Conservation (phyloP, 64 coral and sea anemone genomes). For the Montipora cactus region DNA sequence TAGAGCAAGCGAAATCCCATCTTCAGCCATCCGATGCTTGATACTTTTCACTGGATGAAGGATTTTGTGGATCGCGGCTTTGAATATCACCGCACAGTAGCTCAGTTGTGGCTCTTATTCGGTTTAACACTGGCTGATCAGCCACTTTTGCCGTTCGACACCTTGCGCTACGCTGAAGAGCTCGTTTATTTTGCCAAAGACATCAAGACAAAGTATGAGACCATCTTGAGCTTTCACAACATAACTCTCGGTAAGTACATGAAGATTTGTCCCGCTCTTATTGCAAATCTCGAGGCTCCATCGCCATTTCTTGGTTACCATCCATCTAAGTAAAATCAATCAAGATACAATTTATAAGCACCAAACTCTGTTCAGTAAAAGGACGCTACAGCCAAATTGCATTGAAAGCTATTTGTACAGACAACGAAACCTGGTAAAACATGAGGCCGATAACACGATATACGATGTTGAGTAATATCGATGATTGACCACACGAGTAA, state of each 20-base stretch:
- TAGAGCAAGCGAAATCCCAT: constrained; percentile 65
- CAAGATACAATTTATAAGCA: no score
- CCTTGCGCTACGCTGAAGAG: constrained; percentile 56
- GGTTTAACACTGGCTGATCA: constrained; percentile 47
- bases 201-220: constrained; percentile 39
- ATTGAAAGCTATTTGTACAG: no score
- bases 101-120: constrained; percentile 73
- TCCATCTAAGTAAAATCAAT: no score
- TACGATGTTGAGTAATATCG: no score
- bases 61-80: constrained; percentile 93
- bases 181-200: constrained; percentile 55
- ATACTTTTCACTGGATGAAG: constrained; percentile 83
- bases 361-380: no score
- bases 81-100: constrained; percentile 57
- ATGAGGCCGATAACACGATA: no score
- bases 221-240: constrained; percentile 51
- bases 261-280: no score
- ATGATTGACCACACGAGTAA: no score
- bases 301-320: no score
- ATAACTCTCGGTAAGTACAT: constrained; percentile 77
- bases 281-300: no score
- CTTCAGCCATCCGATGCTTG: constrained; percentile 75
- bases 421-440: no score
- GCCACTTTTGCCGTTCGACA: constrained; percentile 74
- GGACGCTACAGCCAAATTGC: no score